phyloP scores from a whole-genome alignment of 2,888 invertebrate genomes.

The Chymomyza amoena region DNA sequence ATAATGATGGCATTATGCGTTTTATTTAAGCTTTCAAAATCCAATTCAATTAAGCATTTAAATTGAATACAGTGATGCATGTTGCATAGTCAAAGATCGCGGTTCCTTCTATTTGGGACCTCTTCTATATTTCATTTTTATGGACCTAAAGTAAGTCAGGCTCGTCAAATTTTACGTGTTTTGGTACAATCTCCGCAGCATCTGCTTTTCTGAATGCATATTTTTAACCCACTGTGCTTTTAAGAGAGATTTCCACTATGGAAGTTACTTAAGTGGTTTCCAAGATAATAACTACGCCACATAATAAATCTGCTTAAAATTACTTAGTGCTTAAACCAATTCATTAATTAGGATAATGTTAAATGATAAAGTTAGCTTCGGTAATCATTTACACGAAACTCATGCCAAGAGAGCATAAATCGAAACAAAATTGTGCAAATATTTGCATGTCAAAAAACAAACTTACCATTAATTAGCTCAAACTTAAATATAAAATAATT shows the following conservation, averaged over 20 bases:
- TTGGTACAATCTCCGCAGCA: too few relatives aligned
- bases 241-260: too few relatives aligned
- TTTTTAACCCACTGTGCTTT: too few relatives aligned
- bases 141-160: too few relatives aligned
- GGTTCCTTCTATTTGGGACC: too few relatives aligned
- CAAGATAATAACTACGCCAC: too few relatives aligned
- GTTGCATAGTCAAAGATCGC: not conserved
- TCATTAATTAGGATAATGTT: constrained; percentile 26
- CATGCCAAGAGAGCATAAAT: constrained; percentile 21
- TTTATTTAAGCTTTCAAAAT: constrained; percentile 43
- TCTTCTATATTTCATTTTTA: too few relatives aligned
- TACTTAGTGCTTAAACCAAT: constrained; percentile 21
- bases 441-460: constrained; percentile 32
- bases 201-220: too few relatives aligned
- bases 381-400: constrained; percentile 15
- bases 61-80: not conserved
- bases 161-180: too few relatives aligned
- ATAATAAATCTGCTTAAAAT: too few relatives aligned
- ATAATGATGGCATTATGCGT: constrained; percentile 48
- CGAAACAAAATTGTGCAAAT: constrained; percentile 32
- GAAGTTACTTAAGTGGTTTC: too few relatives aligned
- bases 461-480: constrained; percentile 34
- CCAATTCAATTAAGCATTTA: constrained; percentile 35
- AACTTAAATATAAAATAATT: constrained; percentile 36
- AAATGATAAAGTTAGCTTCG: not conserved